These are phyloP conservation scores for Galbula dea DNA, from an alignment of 2,113 vertebrate species.

Conservation along the genomic window DNA sequence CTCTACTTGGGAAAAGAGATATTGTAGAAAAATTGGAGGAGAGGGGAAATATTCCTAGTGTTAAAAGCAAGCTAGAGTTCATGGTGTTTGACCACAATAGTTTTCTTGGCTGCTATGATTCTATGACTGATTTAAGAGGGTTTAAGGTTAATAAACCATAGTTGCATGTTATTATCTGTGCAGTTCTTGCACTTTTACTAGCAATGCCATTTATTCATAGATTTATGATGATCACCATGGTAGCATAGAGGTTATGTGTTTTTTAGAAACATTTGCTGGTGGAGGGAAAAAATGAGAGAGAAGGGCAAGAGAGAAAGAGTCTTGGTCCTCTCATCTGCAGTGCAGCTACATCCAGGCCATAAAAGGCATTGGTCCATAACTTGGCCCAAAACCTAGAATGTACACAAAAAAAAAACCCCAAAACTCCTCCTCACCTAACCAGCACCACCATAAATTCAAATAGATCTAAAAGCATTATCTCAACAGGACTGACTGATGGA, in stretches of 20 bases:
- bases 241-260: neutral
- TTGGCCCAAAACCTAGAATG: neutral
- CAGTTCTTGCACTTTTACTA: slow-evolving; percentile 16
- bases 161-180: slow-evolving; percentile 53
- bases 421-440: neutral
- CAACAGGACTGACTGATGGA: neutral
- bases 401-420: neutral
- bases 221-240: slow-evolving; percentile 31
- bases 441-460: neutral
- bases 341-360: neutral
- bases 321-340: neutral
- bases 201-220: neutral
- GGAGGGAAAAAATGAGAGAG: neutral
- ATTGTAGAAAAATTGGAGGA: neutral
- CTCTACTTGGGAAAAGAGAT: neutral
- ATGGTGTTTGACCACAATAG: slow-evolving; percentile 52
- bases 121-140: slow-evolving; percentile 49
- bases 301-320: neutral
- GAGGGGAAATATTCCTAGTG: neutral
- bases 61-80: slow-evolving; percentile 47
- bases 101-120: slow-evolving; percentile 65
- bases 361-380: neutral
- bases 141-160: slow-evolving; percentile 65
- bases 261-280: slow-evolving; percentile 12
- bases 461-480: neutral